Percentiles rank a stretch among this genome's conserved stretches.
Conservation (phyloP, 2,113 vertebrate species). For the Puma concolor region DNA sequence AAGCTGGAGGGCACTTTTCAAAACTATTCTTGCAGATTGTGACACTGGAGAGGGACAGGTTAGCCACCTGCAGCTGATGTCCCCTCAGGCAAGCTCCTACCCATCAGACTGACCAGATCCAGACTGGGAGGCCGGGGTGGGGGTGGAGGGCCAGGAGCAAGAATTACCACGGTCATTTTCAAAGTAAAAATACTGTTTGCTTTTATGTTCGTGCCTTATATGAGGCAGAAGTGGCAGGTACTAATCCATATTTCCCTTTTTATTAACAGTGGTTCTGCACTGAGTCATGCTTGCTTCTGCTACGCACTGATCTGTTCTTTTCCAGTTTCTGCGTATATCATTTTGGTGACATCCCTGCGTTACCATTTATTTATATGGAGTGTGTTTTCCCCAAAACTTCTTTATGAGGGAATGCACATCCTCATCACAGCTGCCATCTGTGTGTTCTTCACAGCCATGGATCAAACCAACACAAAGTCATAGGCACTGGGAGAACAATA, state of each 20-base stretch:
- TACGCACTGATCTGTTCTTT: slow-evolving; percentile 91
- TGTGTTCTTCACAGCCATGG: slow-evolving; percentile 91
- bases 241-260: slow-evolving; percentile 39
- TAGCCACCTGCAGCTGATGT: accelerated
- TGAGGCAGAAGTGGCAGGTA: accelerated
- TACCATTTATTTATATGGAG: slow-evolving; percentile 99
- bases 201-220: accelerated
- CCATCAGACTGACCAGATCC: background rate
- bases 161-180: background rate
- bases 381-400: slow-evolving; percentile 97
- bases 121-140: background rate
- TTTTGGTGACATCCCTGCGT: slow-evolving; percentile 93
- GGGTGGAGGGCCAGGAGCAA: background rate
- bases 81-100: accelerated
- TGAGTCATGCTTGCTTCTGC: slow-evolving; percentile 94
- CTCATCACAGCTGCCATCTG: slow-evolving; percentile 91
- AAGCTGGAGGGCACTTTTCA: background rate
- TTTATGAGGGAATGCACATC: slow-evolving; percentile 95
- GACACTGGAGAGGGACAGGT: background rate
- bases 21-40: background rate
- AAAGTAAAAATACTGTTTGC: background rate
- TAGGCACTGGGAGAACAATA: accelerated
- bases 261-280: slow-evolving; percentile 86
- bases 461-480: slow-evolving; percentile 84
- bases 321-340: slow-evolving; percentile 90